Percentiles rank a stretch among this genome's conserved stretches.
These are phyloP conservation scores for Cotesia glomerata DNA, from an alignment of 1,140 invertebrate species.

Conservation along the genomic window DNA sequence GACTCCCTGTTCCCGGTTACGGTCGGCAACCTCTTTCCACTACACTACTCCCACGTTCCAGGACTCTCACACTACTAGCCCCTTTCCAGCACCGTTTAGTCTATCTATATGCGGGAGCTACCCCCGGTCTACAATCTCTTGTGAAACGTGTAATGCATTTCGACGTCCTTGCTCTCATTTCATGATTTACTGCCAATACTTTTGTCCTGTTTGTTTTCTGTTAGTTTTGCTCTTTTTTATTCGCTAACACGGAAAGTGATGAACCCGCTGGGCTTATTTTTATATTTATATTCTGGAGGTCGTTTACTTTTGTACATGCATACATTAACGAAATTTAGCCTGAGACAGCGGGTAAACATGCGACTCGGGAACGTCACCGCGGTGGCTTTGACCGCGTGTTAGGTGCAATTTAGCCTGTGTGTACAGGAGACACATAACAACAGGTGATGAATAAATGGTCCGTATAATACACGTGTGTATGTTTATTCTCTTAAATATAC, in stretches of 20 bases:
- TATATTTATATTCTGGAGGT: neutral
- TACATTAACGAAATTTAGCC: neutral
- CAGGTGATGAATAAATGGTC: slow-evolving; percentile 47
- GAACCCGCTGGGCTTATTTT: neutral
- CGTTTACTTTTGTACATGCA: neutral
- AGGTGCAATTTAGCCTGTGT: slow-evolving; percentile 41
- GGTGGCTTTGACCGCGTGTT: neutral
- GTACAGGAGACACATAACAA: slow-evolving; percentile 56
- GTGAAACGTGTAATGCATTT: slow-evolving; percentile 45
- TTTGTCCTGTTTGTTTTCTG: slow-evolving; percentile 35
- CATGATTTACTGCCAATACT: slow-evolving; percentile 38
- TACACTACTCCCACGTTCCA: neutral
- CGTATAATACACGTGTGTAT: neutral
- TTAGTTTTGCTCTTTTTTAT: neutral
- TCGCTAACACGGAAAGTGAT: neutral
- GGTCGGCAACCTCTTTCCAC: slow-evolving; percentile 10
- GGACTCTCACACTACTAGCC: slow-evolving; percentile 23
- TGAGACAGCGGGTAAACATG: slow-evolving; percentile 2
- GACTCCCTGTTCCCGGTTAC: neutral
- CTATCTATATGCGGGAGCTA: slow-evolving; percentile 4
- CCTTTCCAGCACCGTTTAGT: slow-evolving; percentile 1
- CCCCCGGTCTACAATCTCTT: slow-evolving; percentile 14
- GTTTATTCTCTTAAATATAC: neutral
- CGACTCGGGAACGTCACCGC: slow-evolving; percentile 22
- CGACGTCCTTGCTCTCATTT: slow-evolving; percentile 43